A percentile compares a stretch with the other conserved stretches of the same genome.
Evolutionary conservation across 2,113 vertebrate species (phyloP).

Genomic region (Chaetura pelagica): DNA sequence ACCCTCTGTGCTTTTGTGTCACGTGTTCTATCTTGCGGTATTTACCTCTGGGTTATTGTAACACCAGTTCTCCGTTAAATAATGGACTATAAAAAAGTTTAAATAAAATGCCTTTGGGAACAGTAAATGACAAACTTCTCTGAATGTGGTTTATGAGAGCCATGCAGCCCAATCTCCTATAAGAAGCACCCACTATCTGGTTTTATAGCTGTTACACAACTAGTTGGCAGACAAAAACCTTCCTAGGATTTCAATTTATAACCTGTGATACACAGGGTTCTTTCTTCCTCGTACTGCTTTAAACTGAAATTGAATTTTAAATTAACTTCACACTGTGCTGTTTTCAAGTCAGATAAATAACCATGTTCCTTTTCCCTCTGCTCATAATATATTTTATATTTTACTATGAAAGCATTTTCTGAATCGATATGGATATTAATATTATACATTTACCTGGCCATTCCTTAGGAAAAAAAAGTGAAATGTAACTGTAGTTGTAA

Average conservation of each 20-base stretch:
- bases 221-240: slow-evolving; percentile 32
- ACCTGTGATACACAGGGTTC: background rate
- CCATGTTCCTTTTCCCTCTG: background rate
- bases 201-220: slow-evolving; percentile 22
- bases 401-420: slow-evolving; percentile 29
- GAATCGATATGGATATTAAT: slow-evolving; percentile 12
- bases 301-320: slow-evolving; percentile 70
- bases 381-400: slow-evolving; percentile 25
- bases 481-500: background rate
- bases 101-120: slow-evolving; percentile 16
- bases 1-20: background rate
- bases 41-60: background rate
- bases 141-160: background rate
- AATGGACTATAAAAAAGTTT: background rate
- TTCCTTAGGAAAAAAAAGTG: background rate
- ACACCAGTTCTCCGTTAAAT: background rate
- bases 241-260: slow-evolving; percentile 52
- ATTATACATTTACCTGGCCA: background rate
- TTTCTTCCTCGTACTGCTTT: slow-evolving; percentile 48
- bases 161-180: background rate
- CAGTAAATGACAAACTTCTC: slow-evolving; percentile 26
- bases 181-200: slow-evolving; percentile 14
- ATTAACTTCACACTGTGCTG: slow-evolving; percentile 56
- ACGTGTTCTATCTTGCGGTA: background rate
- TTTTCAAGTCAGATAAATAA: slow-evolving; percentile 61